These are phyloP conservation scores for Hypolimnas misippus DNA, from an alignment of 2,888 invertebrate genomes.

Conservation along the genomic window DNA sequence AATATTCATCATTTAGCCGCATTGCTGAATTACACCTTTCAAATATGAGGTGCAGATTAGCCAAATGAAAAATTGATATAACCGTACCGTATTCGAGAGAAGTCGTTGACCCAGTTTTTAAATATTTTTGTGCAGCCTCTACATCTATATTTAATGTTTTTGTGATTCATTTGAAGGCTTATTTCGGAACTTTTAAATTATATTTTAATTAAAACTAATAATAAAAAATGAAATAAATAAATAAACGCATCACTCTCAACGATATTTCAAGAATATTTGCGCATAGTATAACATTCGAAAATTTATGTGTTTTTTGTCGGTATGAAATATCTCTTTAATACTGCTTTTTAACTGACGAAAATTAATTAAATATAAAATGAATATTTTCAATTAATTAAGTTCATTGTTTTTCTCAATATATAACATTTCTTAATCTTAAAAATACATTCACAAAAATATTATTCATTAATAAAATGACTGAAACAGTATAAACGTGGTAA, in stretches of 20 bases:
- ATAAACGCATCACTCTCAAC: background rate
- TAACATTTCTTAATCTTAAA: background rate
- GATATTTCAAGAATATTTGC: background rate
- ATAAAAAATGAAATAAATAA: background rate
- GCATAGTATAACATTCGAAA: too few relatives aligned
- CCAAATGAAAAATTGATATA: constrained; percentile 13
- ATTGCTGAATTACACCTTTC: constrained; percentile 6
- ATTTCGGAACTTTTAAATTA: background rate
- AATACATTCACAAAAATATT: background rate
- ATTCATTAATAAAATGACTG: background rate
- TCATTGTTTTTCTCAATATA: background rate
- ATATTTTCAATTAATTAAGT: too few relatives aligned
- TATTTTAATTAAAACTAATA: background rate
- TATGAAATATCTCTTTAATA: too few relatives aligned
- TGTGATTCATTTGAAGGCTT: background rate
- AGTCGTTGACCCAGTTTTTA: constrained; percentile 12
- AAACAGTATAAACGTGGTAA: background rate
- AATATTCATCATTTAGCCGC: constrained; percentile 5
- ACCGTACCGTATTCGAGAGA: constrained; percentile 12
- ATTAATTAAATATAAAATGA: too few relatives aligned
- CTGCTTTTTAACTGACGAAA: too few relatives aligned
- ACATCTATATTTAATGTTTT: constrained; percentile 2
- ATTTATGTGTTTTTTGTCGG: too few relatives aligned
- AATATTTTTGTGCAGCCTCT: constrained; percentile 2
- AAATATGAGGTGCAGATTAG: constrained; percentile 11